A percentile compares a stretch with the other conserved stretches of the same genome.
Evolutionary conservation across 1,140 invertebrate genomes (phyloP).

Genomic region (Meloidogyne exigua): DNA sequence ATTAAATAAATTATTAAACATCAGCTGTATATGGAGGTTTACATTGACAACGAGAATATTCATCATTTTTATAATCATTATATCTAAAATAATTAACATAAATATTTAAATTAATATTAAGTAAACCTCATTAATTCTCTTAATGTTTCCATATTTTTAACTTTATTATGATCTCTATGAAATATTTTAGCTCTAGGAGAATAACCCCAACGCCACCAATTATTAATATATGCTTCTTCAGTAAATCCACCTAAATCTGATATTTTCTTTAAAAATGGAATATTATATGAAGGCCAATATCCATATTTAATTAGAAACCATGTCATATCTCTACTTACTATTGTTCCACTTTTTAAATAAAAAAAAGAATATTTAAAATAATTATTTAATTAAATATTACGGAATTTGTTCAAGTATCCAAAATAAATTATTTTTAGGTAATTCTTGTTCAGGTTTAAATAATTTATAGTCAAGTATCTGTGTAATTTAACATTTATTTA

Average conservation of each 20-base stretch:
- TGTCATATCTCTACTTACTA: slow-evolving; percentile 70
- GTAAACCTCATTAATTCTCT: slow-evolving; percentile 72
- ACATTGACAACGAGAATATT: slow-evolving; percentile 73
- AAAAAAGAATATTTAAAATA: no score
- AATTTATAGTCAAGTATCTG: slow-evolving; percentile 71
- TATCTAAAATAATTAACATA: slow-evolving; percentile 7
- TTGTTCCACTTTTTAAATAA: slow-evolving; percentile 18
- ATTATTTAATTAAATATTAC: not conserved
- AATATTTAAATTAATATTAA: slow-evolving; percentile 20
- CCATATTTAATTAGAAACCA: slow-evolving; percentile 70
- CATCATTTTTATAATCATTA: slow-evolving; percentile 68
- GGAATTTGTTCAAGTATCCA: slow-evolving; percentile 82
- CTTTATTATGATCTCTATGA: slow-evolving; percentile 69
- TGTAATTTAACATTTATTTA: no score
- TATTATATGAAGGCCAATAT: slow-evolving; percentile 79
- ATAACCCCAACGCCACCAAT: slow-evolving; percentile 73
- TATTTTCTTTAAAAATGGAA: slow-evolving; percentile 75
- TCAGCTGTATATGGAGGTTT: slow-evolving; percentile 73
- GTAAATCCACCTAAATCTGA: slow-evolving; percentile 69
- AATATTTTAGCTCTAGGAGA: slow-evolving; percentile 72
- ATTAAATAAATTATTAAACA: slow-evolving; percentile 66
- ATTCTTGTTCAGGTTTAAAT: slow-evolving; percentile 68
- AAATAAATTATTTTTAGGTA: slow-evolving; percentile 69
- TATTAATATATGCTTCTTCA: slow-evolving; percentile 43
- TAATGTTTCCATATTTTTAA: slow-evolving; percentile 69